Base-by-base conservation (phyloP, 2,113 vertebrate species). In the Grammomys surdaster region DNA sequence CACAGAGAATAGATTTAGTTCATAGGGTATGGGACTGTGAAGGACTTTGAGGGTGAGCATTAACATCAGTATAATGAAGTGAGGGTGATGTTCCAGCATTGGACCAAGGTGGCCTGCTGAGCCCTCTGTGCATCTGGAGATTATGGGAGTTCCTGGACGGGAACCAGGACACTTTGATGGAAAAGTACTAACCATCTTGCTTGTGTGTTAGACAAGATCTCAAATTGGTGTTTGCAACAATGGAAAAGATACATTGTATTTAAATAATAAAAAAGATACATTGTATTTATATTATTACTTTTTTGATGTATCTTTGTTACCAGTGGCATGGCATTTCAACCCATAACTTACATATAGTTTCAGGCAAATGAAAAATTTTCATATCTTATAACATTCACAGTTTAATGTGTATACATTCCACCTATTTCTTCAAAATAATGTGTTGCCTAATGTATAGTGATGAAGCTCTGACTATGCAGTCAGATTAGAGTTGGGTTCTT, bases 401-500 rank as follows among this genome's bases (percentile, higher is more conserved):
- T 65, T 2, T 33, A 77, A 67, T 81, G 85, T n/a, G 75, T 69
- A 96, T 72, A 20, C 26, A 88, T 67, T 89, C 22, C 65, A 88
- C 28, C 12, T 40, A 58, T 92, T 95, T 96, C 20, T 94, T 81
- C 16, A 88, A 88, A 93, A 88, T 58, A 94, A 70, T n/a, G 6
- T 92, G 3, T 93, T 95, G 24, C 12, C 43, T 96, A 91, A 60
- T 90, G 6, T 51, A 43, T 73, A 77, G 43, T 40, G 65, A 92
- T n/a, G 82, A 85, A 92, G 19, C 33, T 93, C 8, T 91, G 58
- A 84, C 22, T 91, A 3, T 56, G 5, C 5, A 78, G 31, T 67
- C 31, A 86, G 51, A 77, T 93, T 93, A 81, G 58, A 80, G 48
- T 75, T 93, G 36, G 65, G 11, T 43, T 93, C 13, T 88, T 20